A percentile compares a stretch with the other conserved stretches of the same genome.
Conservation (phyloP, 2,888 invertebrate species). For the Aradus depressus region DNA sequence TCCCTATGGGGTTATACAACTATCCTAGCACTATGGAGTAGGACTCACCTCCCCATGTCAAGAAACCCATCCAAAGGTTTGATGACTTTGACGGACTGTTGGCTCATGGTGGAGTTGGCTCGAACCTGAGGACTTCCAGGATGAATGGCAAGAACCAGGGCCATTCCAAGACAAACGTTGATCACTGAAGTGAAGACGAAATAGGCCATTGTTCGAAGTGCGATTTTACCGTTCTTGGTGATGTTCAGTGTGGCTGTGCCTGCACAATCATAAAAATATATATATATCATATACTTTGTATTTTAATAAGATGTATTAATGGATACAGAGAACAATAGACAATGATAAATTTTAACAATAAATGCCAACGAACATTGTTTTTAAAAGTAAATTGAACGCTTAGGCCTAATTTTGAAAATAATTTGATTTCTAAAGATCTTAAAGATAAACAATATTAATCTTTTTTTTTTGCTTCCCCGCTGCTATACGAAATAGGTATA, state of each 20-base stretch:
- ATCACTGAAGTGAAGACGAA: conserved; percentile 70
- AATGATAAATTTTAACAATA: background rate
- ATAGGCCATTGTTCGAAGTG: conserved; percentile 66
- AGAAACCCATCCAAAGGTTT: conserved; percentile 69
- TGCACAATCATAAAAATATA: conserved; percentile 34
- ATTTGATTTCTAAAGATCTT: too few relatives aligned
- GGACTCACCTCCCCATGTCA: conserved; percentile 70
- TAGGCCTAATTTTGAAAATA: too few relatives aligned
- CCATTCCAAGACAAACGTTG: conserved; percentile 65
- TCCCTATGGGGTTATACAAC: too few relatives aligned
- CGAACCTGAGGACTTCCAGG: conserved; percentile 55
- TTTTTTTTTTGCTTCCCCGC: too few relatives aligned
- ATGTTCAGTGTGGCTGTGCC: conserved; percentile 79
- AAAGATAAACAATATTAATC: too few relatives aligned
- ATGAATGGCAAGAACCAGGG: conserved; percentile 59
- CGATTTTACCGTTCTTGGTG: conserved; percentile 75
- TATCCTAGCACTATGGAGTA: too few relatives aligned
- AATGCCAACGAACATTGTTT: background rate
- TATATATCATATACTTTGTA: too few relatives aligned
- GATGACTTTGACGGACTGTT: conserved; percentile 42
- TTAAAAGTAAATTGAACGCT: background rate
- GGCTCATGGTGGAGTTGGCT: conserved; percentile 12
- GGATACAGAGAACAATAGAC: background rate
- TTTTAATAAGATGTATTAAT: background rate
- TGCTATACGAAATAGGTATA: too few relatives aligned